These are phyloP conservation scores for Upupa epops DNA, from an alignment of 2,113 vertebrate species.

Conservation along the genomic window DNA sequence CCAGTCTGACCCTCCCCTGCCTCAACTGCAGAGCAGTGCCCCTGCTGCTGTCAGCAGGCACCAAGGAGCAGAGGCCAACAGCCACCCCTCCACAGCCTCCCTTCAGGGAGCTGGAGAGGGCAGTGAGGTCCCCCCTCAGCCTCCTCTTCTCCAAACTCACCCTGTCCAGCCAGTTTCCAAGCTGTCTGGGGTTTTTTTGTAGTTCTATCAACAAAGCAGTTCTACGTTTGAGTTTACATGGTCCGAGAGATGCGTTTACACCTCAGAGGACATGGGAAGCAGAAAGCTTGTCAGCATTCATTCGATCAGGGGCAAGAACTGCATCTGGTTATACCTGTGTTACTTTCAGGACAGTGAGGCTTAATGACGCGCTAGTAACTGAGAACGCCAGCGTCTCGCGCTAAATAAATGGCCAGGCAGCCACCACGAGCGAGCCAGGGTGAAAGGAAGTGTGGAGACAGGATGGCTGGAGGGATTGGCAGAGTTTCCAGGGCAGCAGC, in stretches of 20 bases:
- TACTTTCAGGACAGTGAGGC: background rate
- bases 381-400: conserved; percentile 9
- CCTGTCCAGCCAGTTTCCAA: no score
- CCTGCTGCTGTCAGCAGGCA: no score
- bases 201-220: background rate
- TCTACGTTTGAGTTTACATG: background rate
- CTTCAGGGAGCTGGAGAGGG: no score
- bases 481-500: conserved; percentile 39
- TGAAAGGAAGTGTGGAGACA: conserved; percentile 21
- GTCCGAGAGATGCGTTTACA: conserved; percentile 6
- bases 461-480: conserved; percentile 35
- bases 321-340: conserved; percentile 39
- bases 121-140: no score
- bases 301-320: conserved; percentile 28
- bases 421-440: background rate
- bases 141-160: no score
- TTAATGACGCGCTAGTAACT: conserved; percentile 43
- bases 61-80: no score
- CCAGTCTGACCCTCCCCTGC: no score
- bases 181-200: background rate
- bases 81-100: no score
- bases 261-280: background rate
- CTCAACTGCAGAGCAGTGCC: no score
- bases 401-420: conserved; percentile 55
- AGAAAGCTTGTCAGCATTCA: conserved; percentile 41